Evolutionary conservation across 1,140 invertebrate genomes (phyloP), one percentile per base, ranked within the genome.

Genomic region (Caenorhabditis tropicalis): DNA sequence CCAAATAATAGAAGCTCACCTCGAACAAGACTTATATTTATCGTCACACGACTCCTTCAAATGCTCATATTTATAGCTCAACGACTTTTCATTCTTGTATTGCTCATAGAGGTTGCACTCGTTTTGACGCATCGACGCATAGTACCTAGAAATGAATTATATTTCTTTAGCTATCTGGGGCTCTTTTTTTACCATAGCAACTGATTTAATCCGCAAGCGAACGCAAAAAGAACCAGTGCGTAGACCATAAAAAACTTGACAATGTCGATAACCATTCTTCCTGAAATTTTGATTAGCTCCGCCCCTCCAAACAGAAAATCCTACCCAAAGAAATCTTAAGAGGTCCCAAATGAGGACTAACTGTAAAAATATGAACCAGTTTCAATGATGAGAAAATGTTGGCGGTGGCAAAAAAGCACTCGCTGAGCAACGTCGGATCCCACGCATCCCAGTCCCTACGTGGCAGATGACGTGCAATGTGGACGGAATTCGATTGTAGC

Each of bases 281-380:
- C 95, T 21, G 81, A 56, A 80, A 60, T 24, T 16, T 39, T 10
- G 27, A 29, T 19, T 15, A 27, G 16, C 6, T 60, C 1, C 7
- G 6, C 0, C 31, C 39, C n/a, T 80, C 0, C 16, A 10, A 74
- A 19, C 10, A 43, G 39, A 43, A 43, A 6, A 12, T 43, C 82
- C 96, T 93, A 70, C 96, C 97, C 27, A 98, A 93, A 10, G 96
- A 98, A 70, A 99, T 97, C 93, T 99, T 97, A 81, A 99, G 93
- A 83, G 97, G 97, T 83, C 97, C 97, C 90, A 99, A 93, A 92
- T 98, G 96, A 31, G 97, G 97, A 93, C 98, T 99, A 80, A 99
- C 96, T 70, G 97, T 98, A 93, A 99, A 99, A 92, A 99, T 98
- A 93, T 98, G 98, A 88, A 99, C 97, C 88, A 99, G 93, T 93